Evolutionary conservation across 2,888 invertebrate species (phyloP).

Genomic region (Chrysomela aeneicollis): DNA sequence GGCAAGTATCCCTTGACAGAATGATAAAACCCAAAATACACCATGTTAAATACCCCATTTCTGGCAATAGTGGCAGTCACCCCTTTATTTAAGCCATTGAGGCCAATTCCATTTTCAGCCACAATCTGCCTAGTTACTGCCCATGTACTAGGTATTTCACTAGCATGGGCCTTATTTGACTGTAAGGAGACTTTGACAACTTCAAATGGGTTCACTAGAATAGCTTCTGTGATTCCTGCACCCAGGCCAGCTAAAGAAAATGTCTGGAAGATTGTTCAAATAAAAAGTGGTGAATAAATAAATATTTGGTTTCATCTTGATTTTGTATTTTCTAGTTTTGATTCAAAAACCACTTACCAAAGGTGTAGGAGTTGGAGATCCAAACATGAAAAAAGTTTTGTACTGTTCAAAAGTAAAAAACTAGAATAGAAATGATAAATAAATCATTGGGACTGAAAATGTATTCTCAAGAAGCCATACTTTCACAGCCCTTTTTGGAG

Average conservation of each 20-base stretch:
- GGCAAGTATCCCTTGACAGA: conserved; percentile 82
- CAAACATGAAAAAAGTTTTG: conserved; percentile 85
- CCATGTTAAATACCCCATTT: conserved; percentile 91
- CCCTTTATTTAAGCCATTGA: conserved; percentile 85
- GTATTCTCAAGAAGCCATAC: conserved; percentile 53
- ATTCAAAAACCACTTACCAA: conserved; percentile 70
- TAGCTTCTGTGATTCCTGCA: conserved; percentile 90
- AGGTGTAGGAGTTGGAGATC: conserved; percentile 77
- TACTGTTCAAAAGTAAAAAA: conserved; percentile 95
- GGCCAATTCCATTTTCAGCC: conserved; percentile 78
- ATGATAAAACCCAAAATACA: conserved; percentile 96
- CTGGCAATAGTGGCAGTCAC: conserved; percentile 87
- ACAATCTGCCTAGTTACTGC: conserved; percentile 82
- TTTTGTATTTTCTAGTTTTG: no score
- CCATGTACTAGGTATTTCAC: conserved; percentile 71
- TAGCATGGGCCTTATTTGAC: conserved; percentile 72
- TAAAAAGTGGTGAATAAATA: background rate
- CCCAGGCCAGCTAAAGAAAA: conserved; percentile 88
- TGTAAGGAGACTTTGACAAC: conserved; percentile 93
- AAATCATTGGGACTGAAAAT: conserved; percentile 11
- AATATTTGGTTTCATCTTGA: no score
- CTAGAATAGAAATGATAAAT: conserved; percentile 57
- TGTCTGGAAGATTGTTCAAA: conserved; percentile 68
- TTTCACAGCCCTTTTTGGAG: conserved; percentile 93
- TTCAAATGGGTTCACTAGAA: conserved; percentile 94